phyloP scores from a whole-genome alignment of 2,797 vertebrate genomes.

The Labroides dimidiatus region DNA sequence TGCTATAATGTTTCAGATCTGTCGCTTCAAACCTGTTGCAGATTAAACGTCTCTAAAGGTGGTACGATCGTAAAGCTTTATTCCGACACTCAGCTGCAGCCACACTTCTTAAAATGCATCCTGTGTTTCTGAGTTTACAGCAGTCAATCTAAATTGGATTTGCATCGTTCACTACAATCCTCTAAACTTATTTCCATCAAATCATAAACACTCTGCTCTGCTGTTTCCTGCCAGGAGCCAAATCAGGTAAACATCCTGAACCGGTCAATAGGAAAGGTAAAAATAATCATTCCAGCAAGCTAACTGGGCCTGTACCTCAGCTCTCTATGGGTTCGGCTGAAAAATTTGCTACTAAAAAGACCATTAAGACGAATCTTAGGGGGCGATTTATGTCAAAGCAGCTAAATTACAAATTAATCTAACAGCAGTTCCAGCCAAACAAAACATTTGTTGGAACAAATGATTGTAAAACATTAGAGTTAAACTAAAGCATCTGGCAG shows the following conservation, averaged over 20 bases:
- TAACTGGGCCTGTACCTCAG: slow-evolving; percentile 30
- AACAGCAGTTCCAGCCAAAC: slow-evolving; percentile 19
- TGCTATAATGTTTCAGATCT: slow-evolving; percentile 16
- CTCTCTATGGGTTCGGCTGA: slow-evolving; percentile 23
- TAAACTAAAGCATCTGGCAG: slow-evolving; percentile 23
- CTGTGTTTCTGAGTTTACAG: slow-evolving; percentile 39
- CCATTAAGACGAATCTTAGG: slow-evolving; percentile 22
- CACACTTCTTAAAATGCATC: slow-evolving; percentile 26
- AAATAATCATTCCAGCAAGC: slow-evolving; percentile 4
- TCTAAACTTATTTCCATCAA: slow-evolving; percentile 66
- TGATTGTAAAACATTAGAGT: slow-evolving; percentile 17
- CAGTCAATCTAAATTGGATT: slow-evolving; percentile 62
- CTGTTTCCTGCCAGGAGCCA: slow-evolving; percentile 60
- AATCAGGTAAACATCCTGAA: slow-evolving; percentile 69
- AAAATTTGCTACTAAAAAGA: slow-evolving; percentile 33
- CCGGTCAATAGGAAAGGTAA: slow-evolving; percentile 56
- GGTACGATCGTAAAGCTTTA: slow-evolving; percentile 4
- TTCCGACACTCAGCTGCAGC: slow-evolving; percentile 9
- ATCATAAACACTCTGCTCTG: slow-evolving; percentile 63
- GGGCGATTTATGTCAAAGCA: slow-evolving; percentile 17
- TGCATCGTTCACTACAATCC: slow-evolving; percentile 59
- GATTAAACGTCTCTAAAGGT: slow-evolving; percentile 20
- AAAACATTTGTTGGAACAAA: slow-evolving; percentile 26
- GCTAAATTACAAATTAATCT: slow-evolving; percentile 29
- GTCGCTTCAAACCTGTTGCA: slow-evolving; percentile 7